These are phyloP conservation scores for Erynnis tages DNA, from an alignment of 2,888 invertebrate species.

Conservation along the genomic window DNA sequence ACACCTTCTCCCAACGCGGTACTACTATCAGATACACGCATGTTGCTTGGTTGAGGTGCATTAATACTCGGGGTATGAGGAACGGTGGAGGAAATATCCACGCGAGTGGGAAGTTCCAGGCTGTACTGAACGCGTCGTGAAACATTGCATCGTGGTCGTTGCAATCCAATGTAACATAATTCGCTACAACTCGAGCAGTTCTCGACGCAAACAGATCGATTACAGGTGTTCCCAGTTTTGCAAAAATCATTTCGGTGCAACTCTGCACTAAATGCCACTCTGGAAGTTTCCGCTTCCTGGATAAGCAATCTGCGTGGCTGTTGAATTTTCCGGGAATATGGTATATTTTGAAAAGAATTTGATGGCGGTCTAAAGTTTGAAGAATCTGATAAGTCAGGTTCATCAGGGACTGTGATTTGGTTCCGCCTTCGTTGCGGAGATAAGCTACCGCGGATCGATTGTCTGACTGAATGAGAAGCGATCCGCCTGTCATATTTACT, in stretches of 20 bases:
- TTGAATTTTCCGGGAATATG: conserved; percentile 28
- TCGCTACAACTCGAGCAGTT: conserved; percentile 8
- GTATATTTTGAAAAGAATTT: conserved; percentile 17
- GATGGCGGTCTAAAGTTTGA: conserved; percentile 2
- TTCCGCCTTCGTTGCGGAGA: conserved; percentile 29
- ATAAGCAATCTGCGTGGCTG: conserved; percentile 24
- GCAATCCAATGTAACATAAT: conserved; percentile 3
- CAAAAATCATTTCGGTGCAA: neutral
- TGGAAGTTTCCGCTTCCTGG: conserved; percentile 7
- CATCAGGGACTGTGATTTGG: conserved; percentile 21
- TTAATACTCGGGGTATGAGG: conserved; percentile 34
- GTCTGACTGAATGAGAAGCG: conserved; percentile 28
- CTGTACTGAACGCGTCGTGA: conserved; percentile 25
- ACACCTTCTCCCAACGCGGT: conserved; percentile 32
- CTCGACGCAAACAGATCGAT: conserved; percentile 14
- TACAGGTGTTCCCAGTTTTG: conserved; percentile 9
- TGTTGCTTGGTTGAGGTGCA: conserved; percentile 31
- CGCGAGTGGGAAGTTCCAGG: conserved; percentile 31
- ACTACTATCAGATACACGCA: conserved; percentile 33
- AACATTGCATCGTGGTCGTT: conserved; percentile 1
- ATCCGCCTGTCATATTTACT: neutral
- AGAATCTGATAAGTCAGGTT: conserved; percentile 19
- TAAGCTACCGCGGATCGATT: conserved; percentile 27
- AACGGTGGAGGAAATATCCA: conserved; percentile 38
- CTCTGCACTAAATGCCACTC: conserved; percentile 26